Conservation (phyloP, 2,113 vertebrate species). For the Picathartes gymnocephalus region DNA sequence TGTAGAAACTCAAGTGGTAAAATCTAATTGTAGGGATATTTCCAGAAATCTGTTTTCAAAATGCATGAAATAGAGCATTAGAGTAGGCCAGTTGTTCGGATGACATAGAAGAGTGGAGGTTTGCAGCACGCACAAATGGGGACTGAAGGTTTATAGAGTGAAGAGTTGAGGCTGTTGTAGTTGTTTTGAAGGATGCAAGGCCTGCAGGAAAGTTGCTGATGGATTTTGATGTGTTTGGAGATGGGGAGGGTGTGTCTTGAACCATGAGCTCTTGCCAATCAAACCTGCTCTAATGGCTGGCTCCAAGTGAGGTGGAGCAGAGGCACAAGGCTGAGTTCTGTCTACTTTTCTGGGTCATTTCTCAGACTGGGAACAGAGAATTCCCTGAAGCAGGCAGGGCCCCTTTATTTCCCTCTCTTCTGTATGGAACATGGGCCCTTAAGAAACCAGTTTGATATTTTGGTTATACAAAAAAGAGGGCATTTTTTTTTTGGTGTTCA, state of each 20-base stretch:
- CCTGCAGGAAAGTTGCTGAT: background rate
- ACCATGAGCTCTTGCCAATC: background rate
- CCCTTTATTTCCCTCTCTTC: background rate
- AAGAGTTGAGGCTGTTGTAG: background rate
- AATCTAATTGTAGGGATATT: background rate
- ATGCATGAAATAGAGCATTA: background rate
- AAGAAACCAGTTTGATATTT: background rate
- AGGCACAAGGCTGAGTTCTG: background rate
- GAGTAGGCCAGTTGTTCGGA: background rate
- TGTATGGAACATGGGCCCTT: background rate
- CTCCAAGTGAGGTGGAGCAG: background rate
- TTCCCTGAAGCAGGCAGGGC: rapidly evolving
- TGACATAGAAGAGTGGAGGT: background rate
- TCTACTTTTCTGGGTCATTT: background rate
- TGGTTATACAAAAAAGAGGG: background rate
- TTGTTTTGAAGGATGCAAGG: background rate
- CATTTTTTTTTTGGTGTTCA: background rate
- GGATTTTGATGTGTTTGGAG: background rate
- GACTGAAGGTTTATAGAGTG: background rate
- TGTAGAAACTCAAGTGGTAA: background rate
- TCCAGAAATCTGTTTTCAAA: background rate
- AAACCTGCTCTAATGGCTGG: background rate
- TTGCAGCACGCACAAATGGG: background rate
- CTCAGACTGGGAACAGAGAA: background rate
- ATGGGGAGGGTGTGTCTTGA: background rate